Conservation (phyloP, 2,888 invertebrate genomes). For the Temnothorax ravouxi region DNA sequence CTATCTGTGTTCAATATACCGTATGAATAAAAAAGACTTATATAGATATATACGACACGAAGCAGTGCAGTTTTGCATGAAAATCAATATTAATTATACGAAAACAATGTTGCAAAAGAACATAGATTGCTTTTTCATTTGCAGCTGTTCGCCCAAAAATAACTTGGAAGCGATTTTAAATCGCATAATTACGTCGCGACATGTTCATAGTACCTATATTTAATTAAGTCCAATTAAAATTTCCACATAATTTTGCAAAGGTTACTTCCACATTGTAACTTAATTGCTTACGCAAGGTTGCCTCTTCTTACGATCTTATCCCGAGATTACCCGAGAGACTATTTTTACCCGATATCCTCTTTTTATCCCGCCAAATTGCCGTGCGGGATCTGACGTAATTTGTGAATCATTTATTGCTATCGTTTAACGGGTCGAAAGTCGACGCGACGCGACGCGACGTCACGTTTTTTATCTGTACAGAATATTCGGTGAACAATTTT, state of each 20-base stretch:
- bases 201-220: neutral
- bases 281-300: constrained; percentile 14
- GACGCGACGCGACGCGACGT: neutral
- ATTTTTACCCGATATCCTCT: neutral
- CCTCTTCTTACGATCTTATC: constrained; percentile 9
- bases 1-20: neutral
- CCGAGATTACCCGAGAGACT: neutral
- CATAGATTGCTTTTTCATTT: neutral
- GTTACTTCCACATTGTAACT: constrained; percentile 6
- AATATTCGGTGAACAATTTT: constrained; percentile 2
- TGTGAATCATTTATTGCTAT: constrained; percentile 19
- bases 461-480: constrained; percentile 23
- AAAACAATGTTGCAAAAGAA: neutral
- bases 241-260: constrained; percentile 1
- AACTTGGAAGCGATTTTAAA: constrained; percentile 1
- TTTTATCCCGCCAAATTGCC: constrained; percentile 12
- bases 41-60: neutral
- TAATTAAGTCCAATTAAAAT: constrained; percentile 25
- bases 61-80: neutral
- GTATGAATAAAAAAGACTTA: neutral
- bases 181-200: neutral
- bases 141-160: neutral
- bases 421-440: neutral
- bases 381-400: constrained; percentile 19
- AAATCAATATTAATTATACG: neutral